Evolutionary conservation across 2,113 vertebrate genomes (phyloP), one percentile per base, ranked within the genome.

Genomic region (Sapayoa aenigma): DNA sequence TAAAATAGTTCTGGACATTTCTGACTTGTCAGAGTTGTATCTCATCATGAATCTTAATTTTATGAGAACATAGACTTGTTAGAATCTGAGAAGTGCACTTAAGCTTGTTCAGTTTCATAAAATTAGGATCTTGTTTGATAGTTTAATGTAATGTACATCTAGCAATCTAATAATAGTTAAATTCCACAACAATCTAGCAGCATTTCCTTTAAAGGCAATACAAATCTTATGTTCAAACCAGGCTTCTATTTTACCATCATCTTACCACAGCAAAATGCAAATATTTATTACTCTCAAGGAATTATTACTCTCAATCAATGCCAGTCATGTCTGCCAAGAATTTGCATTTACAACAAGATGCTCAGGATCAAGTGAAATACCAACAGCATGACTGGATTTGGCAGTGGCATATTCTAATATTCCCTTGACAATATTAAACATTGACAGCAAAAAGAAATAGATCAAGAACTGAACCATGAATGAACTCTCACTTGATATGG

Each of bases 281-380:
- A 46, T 5, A 42, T 68, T 58, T 35, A 77, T 35, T 71, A 42
- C 7, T 22, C 47, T 89, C n/a, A 22, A 56, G 33, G n/a, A 79
- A 72, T 58, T 35, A 77, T 35, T 71, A 42, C 7, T 22, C 47
- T 89, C n/a, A 22, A 56, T 84, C 56, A 52, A 58, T 76, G 90
- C 74, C 69, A 80, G 42, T 83, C 75, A 49, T 68, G 47, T 56
- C 95, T 75, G 71, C 66, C 72, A 75, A 90, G 74, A 78, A 93
- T 91, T 85, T 82, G 35, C 73, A 87, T 93, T 93, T 79, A 55
- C 65, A 87, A 39, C 49, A 93, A 80, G 67, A 87, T 85, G 50
- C 63, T 85, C 23, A 66, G 93, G 85, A 93, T 94, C 74, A 93
- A 90, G 17, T 22, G 69, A 84, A 92, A 91, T 75, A 66, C 30